Evolutionary conservation across 2,888 invertebrate species (phyloP), one percentile per base, ranked within the genome.

Genomic region (Zygothrica quintamaculata): DNA sequence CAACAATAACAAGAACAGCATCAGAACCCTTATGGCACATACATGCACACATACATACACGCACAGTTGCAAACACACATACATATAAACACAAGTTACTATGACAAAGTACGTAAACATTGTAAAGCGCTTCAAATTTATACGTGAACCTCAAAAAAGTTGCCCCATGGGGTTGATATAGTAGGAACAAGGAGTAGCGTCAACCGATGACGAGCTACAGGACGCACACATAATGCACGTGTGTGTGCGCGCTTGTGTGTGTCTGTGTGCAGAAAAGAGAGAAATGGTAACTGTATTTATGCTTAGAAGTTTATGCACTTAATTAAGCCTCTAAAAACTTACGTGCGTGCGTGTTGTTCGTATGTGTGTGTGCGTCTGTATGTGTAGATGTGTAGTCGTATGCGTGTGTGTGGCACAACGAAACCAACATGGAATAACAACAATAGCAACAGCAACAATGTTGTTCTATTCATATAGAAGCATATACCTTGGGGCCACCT

Each of bases 221-320:
- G 42, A 33, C 40, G 43, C 48, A 36, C 26, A 71, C 56, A 61
- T 47, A 52, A 56, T 40, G 36, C 29, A 1, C 15, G 5, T 46
- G 13, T 22, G 15, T 12, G 34, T 52, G 12, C 18, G 11, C 1
- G 22, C 46, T n/a, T 36, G 8, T 12, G 8, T 39, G 29, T 36
- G 36, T n/a, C 29, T 53, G 16, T 29, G 15, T 2, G 56, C 31
- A 44, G 31, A 1, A 7, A 34, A 12, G 9, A 12, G 11, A 4
- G 22, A 52, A 46, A 37, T 34, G 60, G 47, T 25, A 57, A 53
- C 53, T 57, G 62, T 68, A 65, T 76, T 79, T 78, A 77, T 74
- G 73, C 70, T 71, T 68, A 77, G 75, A 80, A 80, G 79, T 79
- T 80, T 79, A 79, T 81, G 70, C 81, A 82, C 77, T 81, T 81